A percentile compares a stretch with the other conserved stretches of the same genome.
phyloP scores from a whole-genome alignment of 2,113 vertebrate species.

The Aegotheles bennettii region DNA sequence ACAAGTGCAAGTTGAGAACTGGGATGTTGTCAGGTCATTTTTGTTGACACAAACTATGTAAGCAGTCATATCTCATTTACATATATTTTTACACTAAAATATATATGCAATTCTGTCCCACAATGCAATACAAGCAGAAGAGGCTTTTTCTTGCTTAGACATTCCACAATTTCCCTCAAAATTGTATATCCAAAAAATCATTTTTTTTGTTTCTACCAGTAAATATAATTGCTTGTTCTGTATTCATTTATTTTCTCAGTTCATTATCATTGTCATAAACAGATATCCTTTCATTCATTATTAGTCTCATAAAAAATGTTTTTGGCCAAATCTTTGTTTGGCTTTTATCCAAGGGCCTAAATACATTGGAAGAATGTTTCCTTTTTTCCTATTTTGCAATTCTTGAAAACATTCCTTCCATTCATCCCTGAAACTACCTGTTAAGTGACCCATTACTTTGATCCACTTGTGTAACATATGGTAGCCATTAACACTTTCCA shows the following conservation, averaged over 20 bases:
- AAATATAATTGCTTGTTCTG: background rate
- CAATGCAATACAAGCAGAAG: background rate
- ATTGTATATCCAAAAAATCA: background rate
- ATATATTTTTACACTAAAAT: background rate
- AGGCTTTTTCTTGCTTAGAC: background rate
- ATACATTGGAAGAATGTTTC: background rate
- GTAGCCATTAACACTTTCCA: background rate
- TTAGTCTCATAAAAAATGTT: rapidly evolving
- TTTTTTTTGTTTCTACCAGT: background rate
- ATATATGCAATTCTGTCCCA: background rate
- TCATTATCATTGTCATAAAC: background rate
- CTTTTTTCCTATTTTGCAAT: background rate
- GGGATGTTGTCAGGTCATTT: background rate
- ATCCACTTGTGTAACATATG: background rate
- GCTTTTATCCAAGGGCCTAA: rapidly evolving
- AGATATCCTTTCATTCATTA: background rate
- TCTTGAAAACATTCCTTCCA: background rate
- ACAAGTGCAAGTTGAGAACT: background rate
- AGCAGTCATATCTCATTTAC: background rate
- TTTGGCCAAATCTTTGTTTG: background rate
- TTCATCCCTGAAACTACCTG: background rate
- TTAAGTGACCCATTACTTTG: background rate
- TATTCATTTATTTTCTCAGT: background rate
- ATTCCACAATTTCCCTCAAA: background rate
- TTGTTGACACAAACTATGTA: background rate